These are phyloP conservation scores for Pteropus alecto DNA, from an alignment of 2,113 vertebrate genomes.

Conservation along the genomic window DNA sequence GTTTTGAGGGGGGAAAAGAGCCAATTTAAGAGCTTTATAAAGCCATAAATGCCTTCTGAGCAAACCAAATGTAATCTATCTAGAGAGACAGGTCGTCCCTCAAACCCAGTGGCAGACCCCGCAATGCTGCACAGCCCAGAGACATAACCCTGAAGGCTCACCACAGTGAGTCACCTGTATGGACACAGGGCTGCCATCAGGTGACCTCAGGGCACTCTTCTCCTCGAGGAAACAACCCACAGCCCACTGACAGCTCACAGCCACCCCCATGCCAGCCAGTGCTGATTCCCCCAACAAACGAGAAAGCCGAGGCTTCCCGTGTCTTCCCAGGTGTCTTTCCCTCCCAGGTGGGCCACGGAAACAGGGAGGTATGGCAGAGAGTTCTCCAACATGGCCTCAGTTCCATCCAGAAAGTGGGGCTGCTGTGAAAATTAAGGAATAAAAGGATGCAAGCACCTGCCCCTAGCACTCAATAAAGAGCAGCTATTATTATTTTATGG, in stretches of 20 bases:
- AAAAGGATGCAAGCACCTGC: background rate
- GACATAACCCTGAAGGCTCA: background rate
- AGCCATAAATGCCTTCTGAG: slow-evolving; percentile 77
- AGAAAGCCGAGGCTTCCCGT: background rate
- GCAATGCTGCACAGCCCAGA: background rate
- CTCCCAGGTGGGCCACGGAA: background rate
- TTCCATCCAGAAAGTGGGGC: background rate
- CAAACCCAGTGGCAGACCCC: slow-evolving; percentile 22
- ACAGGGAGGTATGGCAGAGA: background rate
- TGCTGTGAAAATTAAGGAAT: background rate
- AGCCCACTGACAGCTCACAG: background rate
- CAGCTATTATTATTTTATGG: slow-evolving; percentile 23
- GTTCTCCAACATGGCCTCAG: background rate
- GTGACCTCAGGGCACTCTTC: background rate
- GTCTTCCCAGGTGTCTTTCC: background rate
- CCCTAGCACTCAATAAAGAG: slow-evolving; percentile 1
- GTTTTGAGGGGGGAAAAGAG: slow-evolving; percentile 70
- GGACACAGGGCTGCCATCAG: background rate
- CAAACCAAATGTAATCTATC: slow-evolving; percentile 75
- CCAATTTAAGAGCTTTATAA: slow-evolving; percentile 81
- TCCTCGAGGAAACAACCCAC: background rate
- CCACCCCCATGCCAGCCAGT: background rate
- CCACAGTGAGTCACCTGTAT: background rate
- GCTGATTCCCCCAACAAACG: background rate
- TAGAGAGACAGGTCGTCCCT: slow-evolving; percentile 46